Percentiles rank a stretch among this genome's conserved stretches.
Conservation (phyloP, 2,113 vertebrate species). For the Stomatorhinus ivindoensis region DNA sequence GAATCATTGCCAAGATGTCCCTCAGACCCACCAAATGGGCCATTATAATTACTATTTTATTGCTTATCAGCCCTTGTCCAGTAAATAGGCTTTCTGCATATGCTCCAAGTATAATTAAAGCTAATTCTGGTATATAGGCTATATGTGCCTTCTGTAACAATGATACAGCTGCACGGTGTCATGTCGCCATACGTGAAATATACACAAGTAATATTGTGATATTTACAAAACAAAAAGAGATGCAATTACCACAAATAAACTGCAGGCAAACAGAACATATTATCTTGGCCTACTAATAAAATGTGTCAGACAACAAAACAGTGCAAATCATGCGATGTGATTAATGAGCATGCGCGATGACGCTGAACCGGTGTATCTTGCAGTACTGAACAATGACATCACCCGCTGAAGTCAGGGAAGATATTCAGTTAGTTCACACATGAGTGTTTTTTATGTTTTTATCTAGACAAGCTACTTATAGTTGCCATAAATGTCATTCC, state of each 20-base stretch:
- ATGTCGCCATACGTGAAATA: neutral
- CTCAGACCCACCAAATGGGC: neutral
- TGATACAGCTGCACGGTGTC: neutral
- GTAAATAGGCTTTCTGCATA: neutral
- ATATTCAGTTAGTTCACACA: neutral
- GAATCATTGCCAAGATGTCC: neutral
- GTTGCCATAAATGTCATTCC: neutral
- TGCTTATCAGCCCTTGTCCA: neutral
- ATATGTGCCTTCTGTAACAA: neutral
- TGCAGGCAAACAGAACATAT: neutral
- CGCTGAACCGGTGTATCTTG: neutral
- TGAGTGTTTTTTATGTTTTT: neutral
- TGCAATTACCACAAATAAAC: neutral
- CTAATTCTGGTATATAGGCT: neutral
- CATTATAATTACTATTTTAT: too few species aligned
- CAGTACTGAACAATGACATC: neutral
- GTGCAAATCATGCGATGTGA: neutral
- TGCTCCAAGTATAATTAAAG: neutral
- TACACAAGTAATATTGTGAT: neutral
- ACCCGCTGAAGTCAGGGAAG: neutral
- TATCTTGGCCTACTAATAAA: neutral
- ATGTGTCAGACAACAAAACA: neutral
- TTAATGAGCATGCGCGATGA: neutral
- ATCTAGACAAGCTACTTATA: neutral
- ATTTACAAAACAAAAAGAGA: neutral